Percentiles rank a stretch among this genome's conserved stretches.
These are phyloP conservation scores for Drosophila malerkotliana DNA, from an alignment of 1,140 invertebrate species.

Conservation along the genomic window DNA sequence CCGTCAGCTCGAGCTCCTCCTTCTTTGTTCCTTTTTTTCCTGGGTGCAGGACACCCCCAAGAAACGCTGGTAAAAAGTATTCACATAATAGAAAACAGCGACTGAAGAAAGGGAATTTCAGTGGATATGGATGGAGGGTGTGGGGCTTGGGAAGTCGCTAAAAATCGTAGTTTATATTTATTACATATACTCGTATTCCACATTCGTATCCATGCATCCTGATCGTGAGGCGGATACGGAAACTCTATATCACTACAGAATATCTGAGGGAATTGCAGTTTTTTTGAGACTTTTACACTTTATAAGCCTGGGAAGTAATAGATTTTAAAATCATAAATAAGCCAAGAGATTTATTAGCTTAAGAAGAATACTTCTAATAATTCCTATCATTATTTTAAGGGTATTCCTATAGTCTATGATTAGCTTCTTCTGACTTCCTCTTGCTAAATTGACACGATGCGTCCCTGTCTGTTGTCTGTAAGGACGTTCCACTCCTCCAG, in stretches of 20 bases:
- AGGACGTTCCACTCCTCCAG: conserved; percentile 4
- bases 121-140: not conserved
- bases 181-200: conserved; percentile 63
- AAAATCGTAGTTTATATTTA: conserved; percentile 79
- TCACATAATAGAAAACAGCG: conserved; percentile 69
- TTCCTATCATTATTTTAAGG: not conserved
- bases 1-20: conserved; percentile 3
- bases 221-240: conserved; percentile 51
- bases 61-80: conserved; percentile 54
- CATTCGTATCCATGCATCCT: conserved; percentile 44
- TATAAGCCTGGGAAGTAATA: not conserved
- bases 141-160: conserved; percentile 40
- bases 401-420: not conserved
- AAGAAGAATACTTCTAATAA: not conserved
- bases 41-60: conserved; percentile 6
- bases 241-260: not conserved
- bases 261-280: not conserved
- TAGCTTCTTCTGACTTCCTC: conserved; percentile 14
- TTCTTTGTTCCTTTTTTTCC: not conserved
- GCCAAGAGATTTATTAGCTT: not conserved
- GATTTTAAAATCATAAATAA: too few species aligned
- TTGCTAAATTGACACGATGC: conserved; percentile 70
- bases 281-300: not conserved
- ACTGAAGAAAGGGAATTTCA: conserved; percentile 1
- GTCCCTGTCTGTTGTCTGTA: conserved; percentile 12